Conservation (phyloP, 2,888 invertebrate genomes). For the Torymus tubicola region DNA sequence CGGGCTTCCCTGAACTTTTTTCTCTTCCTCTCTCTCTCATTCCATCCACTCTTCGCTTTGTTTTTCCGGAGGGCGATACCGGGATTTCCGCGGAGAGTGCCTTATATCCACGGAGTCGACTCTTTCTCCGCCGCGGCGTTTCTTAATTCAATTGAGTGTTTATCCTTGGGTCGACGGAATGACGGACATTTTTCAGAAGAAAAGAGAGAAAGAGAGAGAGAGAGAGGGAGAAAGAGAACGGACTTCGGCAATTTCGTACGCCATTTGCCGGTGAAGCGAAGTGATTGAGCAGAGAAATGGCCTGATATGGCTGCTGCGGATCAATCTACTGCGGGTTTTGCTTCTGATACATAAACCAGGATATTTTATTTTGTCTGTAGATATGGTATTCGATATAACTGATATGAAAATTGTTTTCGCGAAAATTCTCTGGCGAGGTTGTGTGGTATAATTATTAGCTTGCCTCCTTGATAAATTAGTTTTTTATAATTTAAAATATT, state of each 20-base stretch:
- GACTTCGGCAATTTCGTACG: constrained; percentile 20
- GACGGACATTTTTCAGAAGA: constrained; percentile 37
- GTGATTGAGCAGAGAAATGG: constrained; percentile 4
- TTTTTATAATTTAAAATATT: too few species aligned
- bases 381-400: too few species aligned
- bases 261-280: constrained; percentile 24
- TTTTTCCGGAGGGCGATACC: not conserved
- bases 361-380: too few species aligned
- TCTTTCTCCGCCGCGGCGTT: not conserved
- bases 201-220: not conserved
- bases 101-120: constrained; percentile 24
- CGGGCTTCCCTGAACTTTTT: not conserved
- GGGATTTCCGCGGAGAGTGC: constrained; percentile 5
- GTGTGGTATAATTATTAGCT: too few species aligned
- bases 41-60: not conserved
- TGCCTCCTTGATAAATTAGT: too few species aligned
- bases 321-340: too few species aligned
- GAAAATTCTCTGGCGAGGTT: too few species aligned
- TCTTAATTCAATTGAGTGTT: constrained; percentile 51
- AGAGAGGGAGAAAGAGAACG: not conserved
- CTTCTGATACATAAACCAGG: too few species aligned
- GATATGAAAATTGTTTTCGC: too few species aligned
- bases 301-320: too few species aligned
- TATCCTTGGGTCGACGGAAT: not conserved
- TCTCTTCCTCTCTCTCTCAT: not conserved